These are phyloP conservation scores for Xanthia togata DNA, from an alignment of 2,888 invertebrate species.

Conservation along the genomic window DNA sequence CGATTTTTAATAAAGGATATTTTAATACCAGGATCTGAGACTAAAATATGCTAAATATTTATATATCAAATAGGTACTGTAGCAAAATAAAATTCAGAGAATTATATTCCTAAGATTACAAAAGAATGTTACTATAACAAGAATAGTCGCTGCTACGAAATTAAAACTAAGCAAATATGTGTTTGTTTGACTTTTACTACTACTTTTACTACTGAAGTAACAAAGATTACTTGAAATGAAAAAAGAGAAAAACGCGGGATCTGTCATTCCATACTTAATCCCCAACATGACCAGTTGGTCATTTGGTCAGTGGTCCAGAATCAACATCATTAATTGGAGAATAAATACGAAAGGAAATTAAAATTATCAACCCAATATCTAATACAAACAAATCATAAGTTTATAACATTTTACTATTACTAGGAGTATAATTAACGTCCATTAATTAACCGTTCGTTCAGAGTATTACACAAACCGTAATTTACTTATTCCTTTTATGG, in stretches of 20 bases:
- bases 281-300: not conserved
- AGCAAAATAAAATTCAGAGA: not conserved
- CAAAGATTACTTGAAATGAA: not conserved
- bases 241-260: not conserved
- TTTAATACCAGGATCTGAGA: conserved; percentile 28
- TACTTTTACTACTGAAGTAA: not conserved
- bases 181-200: not conserved
- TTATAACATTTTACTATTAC: conserved; percentile 40
- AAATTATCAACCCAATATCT: conserved; percentile 1
- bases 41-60: conserved; percentile 2
- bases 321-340: not conserved
- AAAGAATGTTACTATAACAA: conserved; percentile 2
- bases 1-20: conserved; percentile 33
- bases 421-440: conserved; percentile 36
- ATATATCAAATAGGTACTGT: not conserved
- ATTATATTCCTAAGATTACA: not conserved
- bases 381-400: conserved; percentile 39
- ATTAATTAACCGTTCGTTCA: conserved; percentile 29
- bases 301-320: not conserved
- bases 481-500: conserved; percentile 54
- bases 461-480: conserved; percentile 41
- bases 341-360: conserved; percentile 28
- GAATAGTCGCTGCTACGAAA: not conserved
- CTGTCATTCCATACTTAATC: not conserved
- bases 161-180: not conserved